Conservation (phyloP, 2,888 invertebrate species). For the Enoplolaimus lenunculus region DNA sequence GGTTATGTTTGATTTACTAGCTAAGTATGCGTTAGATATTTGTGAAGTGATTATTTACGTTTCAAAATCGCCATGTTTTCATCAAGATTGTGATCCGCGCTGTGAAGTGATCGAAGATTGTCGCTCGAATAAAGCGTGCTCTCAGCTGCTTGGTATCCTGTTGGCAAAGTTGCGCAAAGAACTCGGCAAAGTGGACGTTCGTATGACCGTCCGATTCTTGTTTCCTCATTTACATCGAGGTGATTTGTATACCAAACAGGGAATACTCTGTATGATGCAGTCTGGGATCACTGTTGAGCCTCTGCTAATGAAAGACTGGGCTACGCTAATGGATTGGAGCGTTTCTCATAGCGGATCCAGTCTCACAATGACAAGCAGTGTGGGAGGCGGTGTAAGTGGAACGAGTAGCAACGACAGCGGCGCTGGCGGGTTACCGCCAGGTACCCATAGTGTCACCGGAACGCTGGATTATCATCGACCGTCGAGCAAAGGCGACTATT, state of each 20-base stretch:
- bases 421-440: neutral
- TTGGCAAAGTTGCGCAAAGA: slow-evolving; percentile 39
- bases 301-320: slow-evolving; percentile 40
- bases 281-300: slow-evolving; percentile 37
- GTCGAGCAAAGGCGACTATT: slow-evolving; percentile 40
- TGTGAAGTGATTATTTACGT: slow-evolving; percentile 39
- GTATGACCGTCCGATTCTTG: slow-evolving; percentile 40
- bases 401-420: neutral
- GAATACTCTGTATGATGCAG: slow-evolving; percentile 39
- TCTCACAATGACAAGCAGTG: slow-evolving; percentile 16
- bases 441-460: neutral
- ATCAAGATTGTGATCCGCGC: slow-evolving; percentile 40
- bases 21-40: slow-evolving; percentile 38
- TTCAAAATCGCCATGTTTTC: slow-evolving; percentile 40
- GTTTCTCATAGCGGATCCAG: slow-evolving; percentile 27
- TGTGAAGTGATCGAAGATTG: slow-evolving; percentile 41
- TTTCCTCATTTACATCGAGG: slow-evolving; percentile 39
- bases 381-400: neutral
- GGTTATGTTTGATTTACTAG: slow-evolving; percentile 38
- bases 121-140: slow-evolving; percentile 37
- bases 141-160: slow-evolving; percentile 36
- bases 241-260: slow-evolving; percentile 40
- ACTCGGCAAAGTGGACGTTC: slow-evolving; percentile 38
- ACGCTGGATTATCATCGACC: too few species aligned
- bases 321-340: slow-evolving; percentile 40